phyloP scores from a whole-genome alignment of 2,113 vertebrate genomes.

The Indicator maculatus region DNA sequence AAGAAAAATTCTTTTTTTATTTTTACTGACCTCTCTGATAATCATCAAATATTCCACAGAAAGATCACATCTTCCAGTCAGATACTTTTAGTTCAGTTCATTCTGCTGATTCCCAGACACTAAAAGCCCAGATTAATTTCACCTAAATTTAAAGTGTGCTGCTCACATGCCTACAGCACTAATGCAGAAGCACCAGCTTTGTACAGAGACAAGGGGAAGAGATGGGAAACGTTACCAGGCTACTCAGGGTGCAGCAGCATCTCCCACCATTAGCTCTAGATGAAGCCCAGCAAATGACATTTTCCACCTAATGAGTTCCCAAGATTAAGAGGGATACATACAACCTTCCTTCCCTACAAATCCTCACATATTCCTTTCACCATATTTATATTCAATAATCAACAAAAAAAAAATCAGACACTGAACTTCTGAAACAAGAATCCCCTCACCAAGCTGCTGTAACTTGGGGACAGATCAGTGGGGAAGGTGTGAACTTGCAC shows the following conservation, averaged over 20 bases:
- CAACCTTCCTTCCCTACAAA: neutral
- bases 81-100: neutral
- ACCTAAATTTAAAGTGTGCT: neutral
- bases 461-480: neutral
- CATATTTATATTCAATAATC: neutral
- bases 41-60: neutral
- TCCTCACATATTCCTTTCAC: neutral
- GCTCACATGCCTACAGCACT: neutral
- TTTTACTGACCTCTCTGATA: neutral
- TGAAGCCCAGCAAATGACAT: neutral
- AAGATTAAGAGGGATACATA: neutral
- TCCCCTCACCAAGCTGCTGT: neutral
- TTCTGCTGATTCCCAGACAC: neutral
- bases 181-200: neutral
- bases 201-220: neutral
- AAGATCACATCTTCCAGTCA: neutral
- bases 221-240: neutral
- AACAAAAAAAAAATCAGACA: neutral
- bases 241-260: neutral
- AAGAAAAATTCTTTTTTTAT: neutral
- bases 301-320: neutral
- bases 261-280: neutral
- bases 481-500: neutral
- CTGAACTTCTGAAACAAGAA: neutral
- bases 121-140: neutral